A percentile compares a stretch with the other conserved stretches of the same genome.
These are phyloP conservation scores for Rhegmatorhina hoffmannsi DNA, from an alignment of 2,113 vertebrate genomes.

Conservation along the genomic window DNA sequence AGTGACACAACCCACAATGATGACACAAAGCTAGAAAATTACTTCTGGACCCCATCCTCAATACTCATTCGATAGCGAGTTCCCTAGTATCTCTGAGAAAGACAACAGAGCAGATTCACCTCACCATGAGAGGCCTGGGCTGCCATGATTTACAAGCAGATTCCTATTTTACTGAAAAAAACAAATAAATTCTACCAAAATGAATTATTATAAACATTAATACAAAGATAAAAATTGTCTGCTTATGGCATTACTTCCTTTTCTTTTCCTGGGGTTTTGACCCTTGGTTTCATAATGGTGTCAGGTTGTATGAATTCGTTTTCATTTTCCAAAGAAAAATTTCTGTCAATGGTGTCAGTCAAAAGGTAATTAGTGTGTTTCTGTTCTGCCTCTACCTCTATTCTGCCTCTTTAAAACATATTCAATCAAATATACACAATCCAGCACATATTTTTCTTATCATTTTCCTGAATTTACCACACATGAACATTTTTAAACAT, in stretches of 20 bases:
- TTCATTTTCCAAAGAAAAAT: not conserved
- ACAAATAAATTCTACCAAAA: not conserved
- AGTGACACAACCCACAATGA: not conserved
- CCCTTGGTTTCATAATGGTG: not conserved
- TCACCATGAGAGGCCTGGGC: not conserved
- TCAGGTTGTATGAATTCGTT: not conserved
- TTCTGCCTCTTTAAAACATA: not conserved
- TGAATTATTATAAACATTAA: not conserved
- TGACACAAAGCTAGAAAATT: not conserved
- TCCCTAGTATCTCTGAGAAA: not conserved
- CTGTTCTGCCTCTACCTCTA: not conserved
- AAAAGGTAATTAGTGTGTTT: not conserved
- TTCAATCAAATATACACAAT: not conserved
- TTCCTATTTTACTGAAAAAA: not conserved
- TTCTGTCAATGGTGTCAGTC: not conserved
- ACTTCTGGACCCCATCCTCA: not conserved
- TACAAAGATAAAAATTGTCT: not conserved
- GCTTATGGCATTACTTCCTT: not conserved
- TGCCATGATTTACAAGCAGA: not conserved
- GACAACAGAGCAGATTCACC: not conserved
- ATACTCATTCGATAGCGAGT: not conserved
- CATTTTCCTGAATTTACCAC: not conserved
- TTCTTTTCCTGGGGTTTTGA: not conserved
- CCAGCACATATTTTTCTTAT: not conserved
- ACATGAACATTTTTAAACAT: not conserved